These are phyloP conservation scores for Taphrorychus bicolor DNA, from an alignment of 2,888 invertebrate genomes.

Conservation along the genomic window DNA sequence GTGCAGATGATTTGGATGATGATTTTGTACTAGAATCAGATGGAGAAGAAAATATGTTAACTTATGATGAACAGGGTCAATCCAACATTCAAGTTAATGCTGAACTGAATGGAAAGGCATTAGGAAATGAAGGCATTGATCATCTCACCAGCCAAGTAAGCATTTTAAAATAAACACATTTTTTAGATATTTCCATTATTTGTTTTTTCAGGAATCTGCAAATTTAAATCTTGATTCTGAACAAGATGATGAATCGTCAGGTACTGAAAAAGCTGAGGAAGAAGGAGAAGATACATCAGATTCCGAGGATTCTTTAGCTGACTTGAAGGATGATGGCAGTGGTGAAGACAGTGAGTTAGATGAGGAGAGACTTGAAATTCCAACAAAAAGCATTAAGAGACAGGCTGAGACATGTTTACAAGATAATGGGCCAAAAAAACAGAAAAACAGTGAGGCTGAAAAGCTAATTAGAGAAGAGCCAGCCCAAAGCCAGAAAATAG, in stretches of 20 bases:
- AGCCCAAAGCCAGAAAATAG: conserved; percentile 19
- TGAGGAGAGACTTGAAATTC: conserved; percentile 17
- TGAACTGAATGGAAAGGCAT: conserved; percentile 52
- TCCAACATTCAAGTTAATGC: conserved; percentile 55
- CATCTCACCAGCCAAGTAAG: not conserved
- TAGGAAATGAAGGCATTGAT: conserved; percentile 34
- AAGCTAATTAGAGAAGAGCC: no score
- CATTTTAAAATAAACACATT: not conserved
- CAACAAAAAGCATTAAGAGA: conserved; percentile 15
- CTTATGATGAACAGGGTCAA: conserved; percentile 55
- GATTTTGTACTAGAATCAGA: conserved; percentile 72
- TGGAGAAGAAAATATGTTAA: conserved; percentile 52
- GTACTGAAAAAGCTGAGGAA: conserved; percentile 41
- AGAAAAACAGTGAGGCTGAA: conserved; percentile 20
- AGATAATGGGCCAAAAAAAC: conserved; percentile 7
- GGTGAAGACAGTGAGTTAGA: conserved; percentile 54
- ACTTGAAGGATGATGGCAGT: conserved; percentile 60
- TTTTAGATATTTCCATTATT: not conserved
- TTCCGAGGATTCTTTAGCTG: conserved; percentile 59
- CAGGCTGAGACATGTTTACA: conserved; percentile 37
- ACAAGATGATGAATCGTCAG: conserved; percentile 50
- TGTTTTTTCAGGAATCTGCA: not conserved
- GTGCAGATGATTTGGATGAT: conserved; percentile 88
- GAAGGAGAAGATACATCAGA: conserved; percentile 50
- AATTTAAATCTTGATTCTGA: conserved; percentile 37